Conservation (phyloP, 2,888 invertebrate species). For the Lasius platythorax region DNA sequence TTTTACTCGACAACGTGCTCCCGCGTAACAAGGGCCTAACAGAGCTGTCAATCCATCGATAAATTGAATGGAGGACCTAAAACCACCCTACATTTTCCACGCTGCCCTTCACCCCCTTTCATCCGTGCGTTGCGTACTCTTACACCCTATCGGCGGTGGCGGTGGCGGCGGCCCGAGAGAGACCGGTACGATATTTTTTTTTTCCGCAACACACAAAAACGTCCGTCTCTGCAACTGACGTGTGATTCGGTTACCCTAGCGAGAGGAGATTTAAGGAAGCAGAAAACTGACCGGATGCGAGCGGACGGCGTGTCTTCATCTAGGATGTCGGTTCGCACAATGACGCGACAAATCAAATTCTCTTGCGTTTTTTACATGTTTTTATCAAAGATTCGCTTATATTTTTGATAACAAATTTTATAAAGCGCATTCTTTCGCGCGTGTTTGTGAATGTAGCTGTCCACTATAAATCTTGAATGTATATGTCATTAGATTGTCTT, state of each 20-base stretch:
- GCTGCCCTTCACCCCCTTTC: constrained; percentile 78
- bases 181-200: constrained; percentile 70
- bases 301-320: constrained; percentile 46
- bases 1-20: constrained; percentile 69
- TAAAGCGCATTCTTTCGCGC: background rate
- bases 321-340: background rate
- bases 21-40: constrained; percentile 84
- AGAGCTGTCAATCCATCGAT: constrained; percentile 85
- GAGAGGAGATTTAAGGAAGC: constrained; percentile 74
- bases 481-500: background rate
- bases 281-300: constrained; percentile 71
- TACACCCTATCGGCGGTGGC: constrained; percentile 74
- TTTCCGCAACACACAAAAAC: constrained; percentile 79
- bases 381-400: background rate
- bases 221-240: constrained; percentile 82
- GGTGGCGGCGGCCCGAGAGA: constrained; percentile 70
- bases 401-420: background rate
- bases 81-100: constrained; percentile 82
- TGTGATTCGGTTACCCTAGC: constrained; percentile 77
- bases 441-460: background rate
- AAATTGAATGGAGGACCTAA: constrained; percentile 85
- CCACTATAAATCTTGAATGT: background rate
- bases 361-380: background rate
- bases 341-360: background rate
- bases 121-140: constrained; percentile 73